Conservation (phyloP, 2,113 vertebrate genomes). For the Sminthopsis crassicaudata region DNA sequence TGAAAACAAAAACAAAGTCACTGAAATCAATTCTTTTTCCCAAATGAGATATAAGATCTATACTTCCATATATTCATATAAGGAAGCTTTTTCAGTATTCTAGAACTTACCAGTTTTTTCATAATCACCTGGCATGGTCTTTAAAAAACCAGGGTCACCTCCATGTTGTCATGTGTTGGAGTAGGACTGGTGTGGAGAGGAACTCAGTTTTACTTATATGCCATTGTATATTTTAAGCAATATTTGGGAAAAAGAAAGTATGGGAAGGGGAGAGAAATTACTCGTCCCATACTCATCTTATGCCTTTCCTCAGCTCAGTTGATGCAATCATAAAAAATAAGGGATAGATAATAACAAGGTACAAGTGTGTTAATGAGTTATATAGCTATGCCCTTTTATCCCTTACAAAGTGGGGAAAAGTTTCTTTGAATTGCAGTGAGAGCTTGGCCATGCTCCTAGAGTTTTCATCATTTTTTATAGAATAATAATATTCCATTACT, state of each 20-base stretch:
- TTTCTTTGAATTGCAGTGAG: background rate
- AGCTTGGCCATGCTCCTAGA: background rate
- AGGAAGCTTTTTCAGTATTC: background rate
- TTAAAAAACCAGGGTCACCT: background rate
- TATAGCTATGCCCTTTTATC: background rate
- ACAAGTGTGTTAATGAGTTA: background rate
- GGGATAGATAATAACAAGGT: background rate
- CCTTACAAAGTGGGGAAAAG: background rate
- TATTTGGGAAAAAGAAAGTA: background rate
- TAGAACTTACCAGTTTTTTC: background rate
- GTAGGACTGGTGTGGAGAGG: background rate
- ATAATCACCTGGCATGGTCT: background rate
- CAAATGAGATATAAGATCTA: conserved; percentile 84
- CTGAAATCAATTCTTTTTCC: conserved; percentile 72
- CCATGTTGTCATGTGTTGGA: background rate
- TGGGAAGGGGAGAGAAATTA: background rate
- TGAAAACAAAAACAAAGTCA: conserved; percentile 81
- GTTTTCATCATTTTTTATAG: too few relatives aligned
- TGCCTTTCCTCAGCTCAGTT: background rate
- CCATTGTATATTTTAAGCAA: background rate
- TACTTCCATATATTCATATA: conserved; percentile 71
- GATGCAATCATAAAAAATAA: background rate
- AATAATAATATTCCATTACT: too few relatives aligned
- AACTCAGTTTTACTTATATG: background rate
- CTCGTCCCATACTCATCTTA: background rate